Base-by-base conservation (phyloP, 2,888 invertebrate species). In the Mamestra brassicae region DNA sequence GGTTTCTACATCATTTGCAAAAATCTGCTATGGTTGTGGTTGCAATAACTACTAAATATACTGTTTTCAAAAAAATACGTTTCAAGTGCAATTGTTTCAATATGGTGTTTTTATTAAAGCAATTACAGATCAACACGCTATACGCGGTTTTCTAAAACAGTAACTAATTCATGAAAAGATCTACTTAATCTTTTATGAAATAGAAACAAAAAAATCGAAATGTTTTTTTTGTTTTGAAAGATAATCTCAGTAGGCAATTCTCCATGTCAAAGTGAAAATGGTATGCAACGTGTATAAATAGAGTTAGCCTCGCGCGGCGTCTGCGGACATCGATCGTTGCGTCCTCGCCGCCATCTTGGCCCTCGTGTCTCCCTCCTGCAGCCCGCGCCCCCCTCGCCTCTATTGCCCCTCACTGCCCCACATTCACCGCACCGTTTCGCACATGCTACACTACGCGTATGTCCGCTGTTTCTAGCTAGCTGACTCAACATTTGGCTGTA, bases 311-410 rank as follows among this genome's bases (percentile, higher is more conserved):
- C 94, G 94, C 93, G 95, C 93, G 91, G 93, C 95, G 96, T 95
- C 96, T 96, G 93, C 94, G 95, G 93, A 94, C 96, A 96, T 96
- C 96, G 96, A 96, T 96, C 96, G 96, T 91, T 93, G 95, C 95
- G 96, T 95, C 95, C 95, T 94, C 95, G 95, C 94, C 95, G 96
- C 96, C 96, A 96, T 96, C 96, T 96, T 96, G 95, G 95, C 95
- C 95, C 95, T 95, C 94, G 92, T 93, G 93, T 94, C 95, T 94
- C 95, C 95, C 95, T 92, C 94, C 92, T 92, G 92, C 93, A 90
- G 76, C 85, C 91, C 89, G 87, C 90, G 88, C 93, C 92, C 92
- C 92, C 89, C 93, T 90, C 92, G 90, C 92, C 93, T 90, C 92
- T 83, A 86, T 88, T 92, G 92, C 95, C 94, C 95, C 95, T 94